Base-by-base conservation (phyloP, 1,140 invertebrate genomes). In the Triops cancriformis region DNA sequence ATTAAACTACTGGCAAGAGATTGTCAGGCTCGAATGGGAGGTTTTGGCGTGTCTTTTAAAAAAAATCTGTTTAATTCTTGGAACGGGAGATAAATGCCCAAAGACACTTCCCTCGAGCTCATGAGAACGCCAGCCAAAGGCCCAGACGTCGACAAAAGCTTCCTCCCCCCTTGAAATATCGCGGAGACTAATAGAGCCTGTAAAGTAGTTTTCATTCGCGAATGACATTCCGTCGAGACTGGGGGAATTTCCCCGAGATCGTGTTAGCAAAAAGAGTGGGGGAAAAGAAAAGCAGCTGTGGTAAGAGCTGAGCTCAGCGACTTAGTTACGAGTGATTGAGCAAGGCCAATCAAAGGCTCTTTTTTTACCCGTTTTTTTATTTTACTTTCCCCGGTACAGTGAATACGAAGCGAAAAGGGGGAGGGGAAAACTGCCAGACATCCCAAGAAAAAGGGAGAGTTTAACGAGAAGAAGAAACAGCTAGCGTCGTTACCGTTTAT, bases 291-390 rank as follows among this genome's bases (percentile, higher is more conserved):
- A 64, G 23, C 23, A 64, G 14, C 45, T 3, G 45, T 64, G 23
- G 45, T 23, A 23, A 23, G 18, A 64, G 51, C 23, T 6, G 51
- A 64, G 51, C 14, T 64, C 51, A 23, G 51, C 51, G 51, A 64
- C 51, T 64, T 64, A 64, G 51, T 64, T 64, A 64, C 51, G 51
- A 64, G 1, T 64, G 51, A 64, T 64, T 64, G 51, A 64, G 23
- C 51, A 64, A 64, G 51, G 51, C 51, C 51, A 64, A 64, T 64
- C 51, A 64, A 64, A 64, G 51, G 51, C 51, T 64, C 31, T 64
- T 64, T n/a, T n/a, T n/a, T 10, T 64, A 64, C 51, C 51, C 51
- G 9, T 9, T 64, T 64, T 37, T 37, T 64, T 64, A 64, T 23
- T 64, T 14, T 23, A 64, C 51, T 64, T 64, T 23, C 5, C n/a